phyloP scores from a whole-genome alignment of 2,113 vertebrate species.

The Hippocampus mohnikei region DNA sequence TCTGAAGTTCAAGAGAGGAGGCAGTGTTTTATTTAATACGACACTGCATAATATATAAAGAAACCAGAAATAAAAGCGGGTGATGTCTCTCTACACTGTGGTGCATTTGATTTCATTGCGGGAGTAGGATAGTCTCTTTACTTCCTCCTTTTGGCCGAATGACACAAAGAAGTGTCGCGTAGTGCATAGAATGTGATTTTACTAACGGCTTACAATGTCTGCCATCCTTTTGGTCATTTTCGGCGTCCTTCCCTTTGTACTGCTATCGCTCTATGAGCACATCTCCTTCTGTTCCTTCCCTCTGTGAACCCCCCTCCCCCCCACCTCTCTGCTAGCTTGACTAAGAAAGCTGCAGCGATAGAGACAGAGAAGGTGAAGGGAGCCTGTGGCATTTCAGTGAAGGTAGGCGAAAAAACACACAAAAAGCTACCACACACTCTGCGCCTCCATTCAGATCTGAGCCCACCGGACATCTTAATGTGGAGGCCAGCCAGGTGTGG shows the following conservation, averaged over 20 bases:
- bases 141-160: conserved; percentile 7
- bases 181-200: neutral
- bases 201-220: neutral
- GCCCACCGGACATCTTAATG: conserved; percentile 36
- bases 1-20: conserved; percentile 35
- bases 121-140: too few species aligned
- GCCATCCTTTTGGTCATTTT: conserved; percentile 5
- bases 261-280: neutral
- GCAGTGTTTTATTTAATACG: conserved; percentile 62
- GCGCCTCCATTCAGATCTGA: conserved; percentile 31
- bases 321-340: conserved; percentile 35
- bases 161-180: neutral
- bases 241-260: neutral
- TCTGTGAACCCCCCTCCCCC: conserved; percentile 14
- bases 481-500: conserved; percentile 24
- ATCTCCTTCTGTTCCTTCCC: conserved; percentile 16
- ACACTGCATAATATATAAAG: conserved; percentile 58
- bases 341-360: conserved; percentile 23
- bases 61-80: conserved; percentile 49
- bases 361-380: conserved; percentile 50
- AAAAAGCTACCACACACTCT: neutral
- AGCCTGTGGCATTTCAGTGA: conserved; percentile 29
- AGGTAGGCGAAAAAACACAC: neutral
- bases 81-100: conserved; percentile 45
- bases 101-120: neutral